Evolutionary conservation across 2,888 invertebrate genomes (phyloP).

Genomic region (Cephus nigrinus): DNA sequence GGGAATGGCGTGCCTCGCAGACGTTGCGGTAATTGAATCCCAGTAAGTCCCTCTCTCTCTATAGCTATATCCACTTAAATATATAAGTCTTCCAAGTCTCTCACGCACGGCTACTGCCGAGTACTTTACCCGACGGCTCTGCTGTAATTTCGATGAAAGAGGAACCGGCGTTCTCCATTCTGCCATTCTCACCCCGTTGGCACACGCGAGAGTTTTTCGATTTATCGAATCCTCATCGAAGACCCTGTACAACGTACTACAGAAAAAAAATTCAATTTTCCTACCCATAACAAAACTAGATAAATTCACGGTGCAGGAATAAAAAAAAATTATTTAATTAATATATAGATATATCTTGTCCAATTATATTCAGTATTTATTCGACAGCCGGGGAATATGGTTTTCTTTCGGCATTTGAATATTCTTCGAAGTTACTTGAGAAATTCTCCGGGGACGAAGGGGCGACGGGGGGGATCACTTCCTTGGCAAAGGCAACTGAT

Average conservation of each 20-base stretch:
- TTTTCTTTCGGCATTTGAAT: neutral
- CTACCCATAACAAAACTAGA: neutral
- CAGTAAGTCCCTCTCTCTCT: conserved; percentile 50
- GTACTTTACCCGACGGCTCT: neutral
- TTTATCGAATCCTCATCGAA: neutral
- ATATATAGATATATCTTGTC: neutral
- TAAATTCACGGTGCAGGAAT: neutral
- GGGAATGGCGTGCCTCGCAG: conserved; percentile 63
- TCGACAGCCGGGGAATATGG: neutral
- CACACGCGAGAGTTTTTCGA: conserved; percentile 3
- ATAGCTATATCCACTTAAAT: conserved; percentile 47
- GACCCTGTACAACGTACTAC: neutral
- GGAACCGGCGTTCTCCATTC: neutral
- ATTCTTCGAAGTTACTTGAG: neutral
- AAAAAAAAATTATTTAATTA: neutral
- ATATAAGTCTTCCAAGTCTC: conserved; percentile 23
- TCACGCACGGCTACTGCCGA: neutral
- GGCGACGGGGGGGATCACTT: neutral
- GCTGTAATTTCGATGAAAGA: neutral
- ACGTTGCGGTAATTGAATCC: conserved; percentile 67
- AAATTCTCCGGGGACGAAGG: neutral
- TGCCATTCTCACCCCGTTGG: neutral
- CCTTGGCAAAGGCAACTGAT: conserved; percentile 33
- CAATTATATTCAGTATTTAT: neutral
- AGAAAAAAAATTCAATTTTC: neutral